phyloP scores from a whole-genome alignment of 1,140 invertebrate species.

The Drosophila nannoptera region DNA sequence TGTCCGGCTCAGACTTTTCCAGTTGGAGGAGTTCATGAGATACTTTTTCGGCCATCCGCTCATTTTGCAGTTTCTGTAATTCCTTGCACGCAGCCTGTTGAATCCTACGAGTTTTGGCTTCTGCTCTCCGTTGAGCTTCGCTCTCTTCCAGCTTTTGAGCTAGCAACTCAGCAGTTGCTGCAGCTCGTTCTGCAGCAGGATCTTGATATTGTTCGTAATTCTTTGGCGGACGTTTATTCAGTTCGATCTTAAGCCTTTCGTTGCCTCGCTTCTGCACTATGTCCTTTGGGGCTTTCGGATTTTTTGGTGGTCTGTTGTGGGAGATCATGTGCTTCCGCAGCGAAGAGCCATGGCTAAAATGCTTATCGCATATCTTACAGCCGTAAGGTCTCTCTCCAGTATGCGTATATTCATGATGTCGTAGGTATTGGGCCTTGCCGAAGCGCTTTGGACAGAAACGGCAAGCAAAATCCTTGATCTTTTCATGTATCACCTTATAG shows the following conservation, averaged over 20 bases:
- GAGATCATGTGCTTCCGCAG: constrained; percentile 70
- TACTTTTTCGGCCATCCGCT: constrained; percentile 40
- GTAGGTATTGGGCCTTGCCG: constrained; percentile 72
- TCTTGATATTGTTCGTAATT: constrained; percentile 61
- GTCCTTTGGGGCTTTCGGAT: constrained; percentile 24
- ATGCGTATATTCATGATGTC: constrained; percentile 74
- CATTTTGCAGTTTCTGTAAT: constrained; percentile 56
- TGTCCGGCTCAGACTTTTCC: constrained; percentile 31
- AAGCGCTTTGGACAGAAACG: constrained; percentile 71
- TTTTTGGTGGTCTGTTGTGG: constrained; percentile 57
- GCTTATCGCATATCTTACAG: constrained; percentile 65
- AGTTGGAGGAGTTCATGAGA: constrained; percentile 51
- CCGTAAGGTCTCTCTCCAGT: constrained; percentile 79
- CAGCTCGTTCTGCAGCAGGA: constrained; percentile 59
- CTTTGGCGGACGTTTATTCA: constrained; percentile 35
- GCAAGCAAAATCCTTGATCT: constrained; percentile 74
- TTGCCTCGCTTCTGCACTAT: constrained; percentile 4
- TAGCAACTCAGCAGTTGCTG: constrained; percentile 61
- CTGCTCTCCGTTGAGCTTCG: constrained; percentile 59
- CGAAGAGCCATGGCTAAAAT: constrained; percentile 68
- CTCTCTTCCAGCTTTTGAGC: constrained; percentile 62
- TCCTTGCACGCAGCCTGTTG: constrained; percentile 68
- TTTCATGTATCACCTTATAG: constrained; percentile 72
- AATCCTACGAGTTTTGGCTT: constrained; percentile 56
- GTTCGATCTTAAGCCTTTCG: constrained; percentile 6